Evolutionary conservation across 2,113 vertebrate species (phyloP), one percentile per base, ranked within the genome.

Genomic region (Myiozetetes cayanensis): DNA sequence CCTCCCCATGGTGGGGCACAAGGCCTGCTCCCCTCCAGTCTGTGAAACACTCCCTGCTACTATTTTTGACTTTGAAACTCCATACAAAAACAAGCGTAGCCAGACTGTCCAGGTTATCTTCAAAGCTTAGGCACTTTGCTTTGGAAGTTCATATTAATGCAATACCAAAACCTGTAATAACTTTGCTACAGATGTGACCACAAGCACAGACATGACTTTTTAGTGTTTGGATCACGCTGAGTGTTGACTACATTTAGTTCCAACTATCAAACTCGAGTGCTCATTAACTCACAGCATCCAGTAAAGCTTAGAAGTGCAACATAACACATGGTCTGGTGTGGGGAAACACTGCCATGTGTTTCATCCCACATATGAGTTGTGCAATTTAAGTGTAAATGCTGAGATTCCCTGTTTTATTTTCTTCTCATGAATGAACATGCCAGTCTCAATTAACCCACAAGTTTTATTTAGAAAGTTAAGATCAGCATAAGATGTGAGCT

Each of bases 401-500:
- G 61, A 88, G 52, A 92, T 56, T 49, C 23, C 9, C 23, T 14
- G 12, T 35, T 76, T 62, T 22, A 13, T 74, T 65, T 31, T 63
- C 63, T 56, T 24, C 62, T 76, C 67, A 76, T 3, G 1, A 83
- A 88, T 56, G 21, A 90, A 37, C 41, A 80, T 31, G 63, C 22
- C 63, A 70, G 62, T 70, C 63, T 80, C 50, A 65, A 52, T 85
- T 70, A 92, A 44, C 6, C 27, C 33, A n/a, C 14, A 30, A 35
- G 33, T 44, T 72, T 85, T 63, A 91, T 50, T 77, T 67, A 87
- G 82, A 75, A 86, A 74, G n/a, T 67, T 71, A 78, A 59, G 53
- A 56, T 53, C 41, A 65, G 27, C 7, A 20, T 24, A 82, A 52
- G 23, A 72, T 10, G 21, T 47, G 44, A 93, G 24, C 6, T 27